A percentile compares a stretch with the other conserved stretches of the same genome.
phyloP scores from a whole-genome alignment of 1,140 invertebrate species.

The Neoseiulus cucumeris region DNA sequence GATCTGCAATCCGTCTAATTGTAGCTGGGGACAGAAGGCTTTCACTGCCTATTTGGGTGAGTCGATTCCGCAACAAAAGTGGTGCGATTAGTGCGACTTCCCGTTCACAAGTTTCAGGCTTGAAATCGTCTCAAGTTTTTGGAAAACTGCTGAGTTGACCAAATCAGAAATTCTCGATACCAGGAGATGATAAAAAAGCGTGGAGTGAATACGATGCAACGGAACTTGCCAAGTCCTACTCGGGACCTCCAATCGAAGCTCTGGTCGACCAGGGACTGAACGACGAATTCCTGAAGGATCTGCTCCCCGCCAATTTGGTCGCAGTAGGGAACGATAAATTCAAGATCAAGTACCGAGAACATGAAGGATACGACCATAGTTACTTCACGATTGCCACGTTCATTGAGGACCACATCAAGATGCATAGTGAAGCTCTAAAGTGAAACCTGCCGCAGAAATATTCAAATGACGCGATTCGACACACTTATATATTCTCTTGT shows the following conservation, averaged over 20 bases:
- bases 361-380: constrained; percentile 69
- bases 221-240: constrained; percentile 56
- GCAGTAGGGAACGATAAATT: constrained; percentile 40
- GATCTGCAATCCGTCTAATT: constrained; percentile 66
- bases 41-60: constrained; percentile 66
- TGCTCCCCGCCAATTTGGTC: constrained; percentile 67
- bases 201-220: constrained; percentile 81
- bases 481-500: no score
- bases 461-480: no score
- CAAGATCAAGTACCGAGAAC: not conserved
- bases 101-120: not conserved
- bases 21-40: constrained; percentile 70
- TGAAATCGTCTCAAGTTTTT: no score
- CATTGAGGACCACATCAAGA: constrained; percentile 76
- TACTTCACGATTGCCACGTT: constrained; percentile 88
- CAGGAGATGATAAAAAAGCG: constrained; percentile 30
- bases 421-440: constrained; percentile 46
- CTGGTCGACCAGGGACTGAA: constrained; percentile 72
- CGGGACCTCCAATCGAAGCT: constrained; percentile 58
- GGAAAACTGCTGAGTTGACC: no score
- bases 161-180: no score
- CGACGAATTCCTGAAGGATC: constrained; percentile 55
- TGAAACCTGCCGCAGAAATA: no score
- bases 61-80: not conserved
- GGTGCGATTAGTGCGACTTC: not conserved